Base-by-base conservation (phyloP, 2,797 vertebrate species). In the Chrosomus eos region DNA sequence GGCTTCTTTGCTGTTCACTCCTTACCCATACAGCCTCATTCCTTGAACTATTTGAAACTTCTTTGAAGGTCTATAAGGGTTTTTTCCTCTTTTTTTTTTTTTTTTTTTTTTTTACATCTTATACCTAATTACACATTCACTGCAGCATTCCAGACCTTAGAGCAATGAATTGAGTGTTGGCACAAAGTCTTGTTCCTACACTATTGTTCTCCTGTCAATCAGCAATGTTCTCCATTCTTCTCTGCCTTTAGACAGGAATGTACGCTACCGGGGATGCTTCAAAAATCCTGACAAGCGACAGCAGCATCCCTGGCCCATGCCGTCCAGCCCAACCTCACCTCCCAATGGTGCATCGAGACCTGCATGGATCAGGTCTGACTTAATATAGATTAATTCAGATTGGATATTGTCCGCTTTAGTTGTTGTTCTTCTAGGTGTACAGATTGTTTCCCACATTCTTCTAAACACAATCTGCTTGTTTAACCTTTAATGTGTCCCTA, bases 241-340 rank as follows among this genome's bases (percentile, higher is more conserved):
- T 80, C 48, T 84, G 45, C 81, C 81, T 89, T 48, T 92, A 96
- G 95, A 96, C 93, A 96, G 90, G 90, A 97, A 96, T 0, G 94
- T 97, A 90, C 96, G 94, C 83, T 97, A 97, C 92, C 95, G 97
- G 0, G 98, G 98, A 84, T 99, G 98, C 93, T 99, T 97, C 93
- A 93, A 90, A 89, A 90, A 96, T 88, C 96, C 94, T 9, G 95
- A 95, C 91, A 97, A 95, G 89, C 93, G 81, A 94, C 95, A 3
- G 88, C 93, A 48, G 90, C 94, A 89, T 97, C 98, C 89, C 94
- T 96, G 4, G 88, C 95, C 91, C 92, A 93, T 87, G 93, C 96
- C 83, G 84, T 90, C 5, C 96, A 97, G 90, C 91, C 94, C 87
- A 99, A 99, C 89, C 89, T 97, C 78, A 98, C 98, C 0, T 94